A percentile compares a stretch with the other conserved stretches of the same genome.
Evolutionary conservation across 2,888 invertebrate species (phyloP).

Genomic region (Tetragonula carbonaria): DNA sequence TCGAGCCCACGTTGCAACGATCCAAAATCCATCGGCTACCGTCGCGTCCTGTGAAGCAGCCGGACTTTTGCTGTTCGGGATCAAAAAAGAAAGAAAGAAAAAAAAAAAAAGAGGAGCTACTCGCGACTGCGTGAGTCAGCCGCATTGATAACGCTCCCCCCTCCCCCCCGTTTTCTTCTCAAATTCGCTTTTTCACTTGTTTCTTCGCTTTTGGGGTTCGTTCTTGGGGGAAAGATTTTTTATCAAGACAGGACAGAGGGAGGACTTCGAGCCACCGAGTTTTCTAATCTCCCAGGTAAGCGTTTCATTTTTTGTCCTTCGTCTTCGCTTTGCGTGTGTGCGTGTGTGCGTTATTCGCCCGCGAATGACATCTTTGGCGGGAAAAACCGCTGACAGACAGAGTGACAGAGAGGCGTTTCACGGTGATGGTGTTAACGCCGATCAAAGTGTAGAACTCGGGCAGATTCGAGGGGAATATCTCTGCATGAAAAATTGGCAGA

Average conservation of each 20-base stretch:
- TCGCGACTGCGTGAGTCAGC: no score
- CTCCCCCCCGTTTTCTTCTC: background rate
- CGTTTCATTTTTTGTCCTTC: background rate
- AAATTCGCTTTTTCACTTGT: no score
- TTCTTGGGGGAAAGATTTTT: background rate
- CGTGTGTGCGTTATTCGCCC: no score
- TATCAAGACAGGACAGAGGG: background rate
- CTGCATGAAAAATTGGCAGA: no score
- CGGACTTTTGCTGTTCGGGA: conserved; percentile 16
- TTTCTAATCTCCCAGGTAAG: conserved; percentile 21
- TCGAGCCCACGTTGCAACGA: background rate
- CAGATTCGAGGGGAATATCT: no score
- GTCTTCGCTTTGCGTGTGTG: no score
- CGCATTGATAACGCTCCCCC: no score
- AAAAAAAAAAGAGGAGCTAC: no score
- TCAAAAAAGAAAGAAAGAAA: background rate
- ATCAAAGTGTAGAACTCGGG: no score
- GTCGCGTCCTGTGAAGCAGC: background rate
- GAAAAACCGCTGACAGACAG: background rate
- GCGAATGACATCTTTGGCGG: background rate
- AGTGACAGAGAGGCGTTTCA: no score
- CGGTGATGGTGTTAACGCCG: no score
- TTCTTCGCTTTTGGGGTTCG: background rate
- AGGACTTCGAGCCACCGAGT: background rate
- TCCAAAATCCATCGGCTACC: background rate